Base-by-base conservation (phyloP, 2,888 invertebrate species). In the Lasioglossum pauxillum region DNA sequence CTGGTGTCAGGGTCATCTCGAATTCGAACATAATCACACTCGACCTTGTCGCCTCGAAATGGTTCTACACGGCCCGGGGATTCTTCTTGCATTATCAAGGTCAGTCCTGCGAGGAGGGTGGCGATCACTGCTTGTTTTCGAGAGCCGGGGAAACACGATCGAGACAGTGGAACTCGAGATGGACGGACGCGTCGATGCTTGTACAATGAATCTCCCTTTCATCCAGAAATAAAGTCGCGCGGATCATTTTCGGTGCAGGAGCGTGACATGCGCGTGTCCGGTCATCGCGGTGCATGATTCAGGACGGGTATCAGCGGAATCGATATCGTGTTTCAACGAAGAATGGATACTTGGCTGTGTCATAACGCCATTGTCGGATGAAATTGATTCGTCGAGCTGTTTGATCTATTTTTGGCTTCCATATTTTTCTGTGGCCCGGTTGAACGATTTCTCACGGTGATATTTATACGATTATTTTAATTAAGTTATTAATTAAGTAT, bases 61-160 rank as follows among this genome's bases (percentile, higher is more conserved):
- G 84, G 60, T 74, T 95, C 5, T 94, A 93, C 88, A 93, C 94
- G 0, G 94, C 94, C 7, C 91, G 95, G 72, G 95, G 95, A 83
- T 95, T 95, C 83, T 92, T 95, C 46, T 83, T 95, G 35, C 94
- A 95, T 82, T 95, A 95, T 76, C 93, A 95, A 94, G 95, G 95
- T 95, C 85, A 75, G 78, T 60, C 31, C n/a, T 35, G 14, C 35
- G 44, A 0, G 16, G 12, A n/a, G 0, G 23, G 44, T 8, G n/a
- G 57, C 67, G 31, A 57, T 31, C n/a, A 35, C 19, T 8, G 19
- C 2, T 38, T 75, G 14, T 27, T 10, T 57, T 44, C 16, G 14
- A 3, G 16, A 67, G 79, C 73, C 64, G 46, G 76, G 49, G 57
- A 78, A 46, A 49, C 27, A 71, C 69, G 71, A 78, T 71, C 71